Evolutionary conservation across 2,888 invertebrate genomes (phyloP).

Genomic region (Melanostoma scalare): DNA sequence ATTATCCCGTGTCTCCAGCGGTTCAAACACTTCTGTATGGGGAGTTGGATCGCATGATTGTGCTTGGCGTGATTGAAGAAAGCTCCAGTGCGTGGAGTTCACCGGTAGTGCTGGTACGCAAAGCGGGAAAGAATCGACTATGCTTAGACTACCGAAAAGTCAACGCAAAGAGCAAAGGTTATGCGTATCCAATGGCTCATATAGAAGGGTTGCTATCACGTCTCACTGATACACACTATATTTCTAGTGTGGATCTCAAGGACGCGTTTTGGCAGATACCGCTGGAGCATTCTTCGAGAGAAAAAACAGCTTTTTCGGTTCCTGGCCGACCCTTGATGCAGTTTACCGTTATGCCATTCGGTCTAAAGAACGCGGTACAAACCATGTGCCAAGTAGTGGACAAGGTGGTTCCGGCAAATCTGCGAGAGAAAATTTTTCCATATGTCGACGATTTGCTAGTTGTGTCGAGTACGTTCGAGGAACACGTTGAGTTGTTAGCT

Average conservation of each 20-base stretch:
- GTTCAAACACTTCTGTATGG: not conserved
- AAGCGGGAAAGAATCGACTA: too few relatives aligned
- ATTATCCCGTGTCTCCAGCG: not conserved
- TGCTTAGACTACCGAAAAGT: not conserved
- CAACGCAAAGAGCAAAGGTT: conserved; percentile 8
- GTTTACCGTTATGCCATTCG: conserved; percentile 39
- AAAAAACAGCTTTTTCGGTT: conserved; percentile 32
- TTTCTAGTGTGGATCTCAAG: conserved; percentile 13
- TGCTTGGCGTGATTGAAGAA: too few relatives aligned
- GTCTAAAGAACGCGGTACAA: conserved; percentile 3
- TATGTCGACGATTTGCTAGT: too few relatives aligned
- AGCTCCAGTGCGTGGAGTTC: too few relatives aligned
- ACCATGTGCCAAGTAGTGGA: conserved; percentile 63
- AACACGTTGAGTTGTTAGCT: too few relatives aligned
- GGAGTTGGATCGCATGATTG: too few relatives aligned
- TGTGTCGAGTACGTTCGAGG: too few relatives aligned
- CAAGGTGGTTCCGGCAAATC: conserved; percentile 36
- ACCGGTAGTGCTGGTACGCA: too few relatives aligned
- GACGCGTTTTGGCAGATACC: not conserved
- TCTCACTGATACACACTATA: conserved; percentile 14
- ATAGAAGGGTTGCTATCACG: conserved; percentile 25
- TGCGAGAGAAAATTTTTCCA: too few relatives aligned
- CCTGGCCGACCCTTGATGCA: conserved; percentile 10
- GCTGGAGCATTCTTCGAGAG: not conserved
- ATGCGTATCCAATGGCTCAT: conserved; percentile 30